Conservation (phyloP, 2,113 vertebrate species). For the Dicrurus megarhynchus region DNA sequence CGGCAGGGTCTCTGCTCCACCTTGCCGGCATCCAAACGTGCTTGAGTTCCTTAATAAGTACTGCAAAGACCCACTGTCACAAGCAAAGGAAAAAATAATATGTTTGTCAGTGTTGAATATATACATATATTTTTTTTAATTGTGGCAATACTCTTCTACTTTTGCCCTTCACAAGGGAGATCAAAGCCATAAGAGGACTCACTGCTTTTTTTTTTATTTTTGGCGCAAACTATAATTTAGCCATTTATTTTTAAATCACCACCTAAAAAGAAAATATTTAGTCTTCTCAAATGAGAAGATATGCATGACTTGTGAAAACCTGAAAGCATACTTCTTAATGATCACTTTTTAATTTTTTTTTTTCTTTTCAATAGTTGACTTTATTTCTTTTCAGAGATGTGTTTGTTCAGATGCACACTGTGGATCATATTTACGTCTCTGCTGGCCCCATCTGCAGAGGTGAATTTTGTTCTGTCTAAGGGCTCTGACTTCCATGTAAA, state of each 20-base stretch:
- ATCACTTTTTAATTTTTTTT: slow-evolving; percentile 10
- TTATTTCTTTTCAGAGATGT: neutral
- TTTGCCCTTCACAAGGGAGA: slow-evolving; percentile 91
- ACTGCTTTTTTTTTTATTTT: slow-evolving; percentile 64
- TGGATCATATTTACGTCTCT: slow-evolving; percentile 6
- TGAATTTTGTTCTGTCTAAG: slow-evolving; percentile 25
- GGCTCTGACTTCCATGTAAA: slow-evolving; percentile 32
- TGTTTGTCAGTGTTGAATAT: slow-evolving; percentile 66
- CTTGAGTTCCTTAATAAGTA: slow-evolving; percentile 87
- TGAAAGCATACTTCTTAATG: slow-evolving; percentile 54
- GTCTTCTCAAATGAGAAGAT: slow-evolving; percentile 48
- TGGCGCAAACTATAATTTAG: slow-evolving; percentile 50
- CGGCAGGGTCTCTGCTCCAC: slow-evolving; percentile 95
- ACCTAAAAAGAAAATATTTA: slow-evolving; percentile 31
- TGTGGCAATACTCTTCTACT: slow-evolving; percentile 81
- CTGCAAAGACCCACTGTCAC: slow-evolving; percentile 82
- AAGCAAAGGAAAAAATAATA: slow-evolving; percentile 89
- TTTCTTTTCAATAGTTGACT: slow-evolving; percentile 13
- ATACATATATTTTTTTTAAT: slow-evolving; percentile 75
- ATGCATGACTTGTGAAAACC: slow-evolving; percentile 47
- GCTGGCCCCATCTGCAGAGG: neutral
- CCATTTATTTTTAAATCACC: slow-evolving; percentile 65
- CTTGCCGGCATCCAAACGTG: slow-evolving; percentile 93
- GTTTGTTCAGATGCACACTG: slow-evolving; percentile 37
- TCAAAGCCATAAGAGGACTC: slow-evolving; percentile 98